A percentile compares a stretch with the other conserved stretches of the same genome.
Conservation (phyloP, 1,140 invertebrate species). For the Procambarus virginalis region DNA sequence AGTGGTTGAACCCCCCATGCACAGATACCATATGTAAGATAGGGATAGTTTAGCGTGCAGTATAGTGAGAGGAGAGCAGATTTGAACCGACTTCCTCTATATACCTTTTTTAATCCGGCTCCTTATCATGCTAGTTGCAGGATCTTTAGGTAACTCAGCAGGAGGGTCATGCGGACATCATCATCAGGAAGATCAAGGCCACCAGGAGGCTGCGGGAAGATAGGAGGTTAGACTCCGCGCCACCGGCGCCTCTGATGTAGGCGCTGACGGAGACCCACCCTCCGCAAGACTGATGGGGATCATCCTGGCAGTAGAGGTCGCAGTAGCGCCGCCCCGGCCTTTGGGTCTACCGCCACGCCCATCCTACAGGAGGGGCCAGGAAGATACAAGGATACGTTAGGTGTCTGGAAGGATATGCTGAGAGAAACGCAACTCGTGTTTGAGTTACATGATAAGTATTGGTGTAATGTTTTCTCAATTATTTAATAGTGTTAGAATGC, state of each 20-base stretch:
- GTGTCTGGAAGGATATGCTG: not conserved
- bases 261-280: not conserved
- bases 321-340: not conserved
- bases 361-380: not conserved
- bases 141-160: too few relatives aligned
- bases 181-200: not conserved
- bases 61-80: too few relatives aligned
- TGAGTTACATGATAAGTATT: too few relatives aligned
- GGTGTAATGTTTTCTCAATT: too few relatives aligned
- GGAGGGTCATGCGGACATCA: not conserved
- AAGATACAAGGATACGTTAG: not conserved
- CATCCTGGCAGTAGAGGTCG: not conserved
- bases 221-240: not conserved
- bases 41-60: too few relatives aligned
- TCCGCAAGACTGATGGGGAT: not conserved
- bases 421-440: too few relatives aligned
- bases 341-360: not conserved
- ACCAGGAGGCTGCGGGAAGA: not conserved
- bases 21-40: too few relatives aligned
- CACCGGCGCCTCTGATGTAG: not conserved
- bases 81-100: too few relatives aligned
- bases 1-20: too few relatives aligned
- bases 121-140: too few relatives aligned
- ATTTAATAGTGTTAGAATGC: too few relatives aligned
- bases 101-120: too few relatives aligned